phyloP scores from a whole-genome alignment of 2,797 vertebrate genomes.

The Acridotheres tristis region DNA sequence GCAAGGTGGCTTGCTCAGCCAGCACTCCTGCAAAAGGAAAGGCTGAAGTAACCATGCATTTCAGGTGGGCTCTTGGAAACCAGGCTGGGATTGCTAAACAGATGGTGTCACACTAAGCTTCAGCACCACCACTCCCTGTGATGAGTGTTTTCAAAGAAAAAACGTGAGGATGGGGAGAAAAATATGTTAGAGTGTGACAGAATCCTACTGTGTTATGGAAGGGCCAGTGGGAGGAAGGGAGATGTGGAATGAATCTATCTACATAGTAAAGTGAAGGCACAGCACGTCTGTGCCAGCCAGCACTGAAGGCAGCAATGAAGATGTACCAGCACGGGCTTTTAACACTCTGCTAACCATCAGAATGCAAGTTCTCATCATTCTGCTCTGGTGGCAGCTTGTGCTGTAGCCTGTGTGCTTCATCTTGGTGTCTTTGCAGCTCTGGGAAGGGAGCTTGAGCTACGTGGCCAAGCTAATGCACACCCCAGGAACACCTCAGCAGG shows the following conservation, averaged over 20 bases:
- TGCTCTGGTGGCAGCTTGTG: neutral
- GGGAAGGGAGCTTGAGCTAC: neutral
- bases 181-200: slow-evolving; percentile 28
- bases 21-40: neutral
- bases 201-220: neutral
- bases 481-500: neutral
- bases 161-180: slow-evolving; percentile 14
- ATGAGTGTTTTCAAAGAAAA: slow-evolving; percentile 15
- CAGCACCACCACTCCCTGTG: neutral
- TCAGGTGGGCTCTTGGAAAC: slow-evolving; percentile 23
- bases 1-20: neutral
- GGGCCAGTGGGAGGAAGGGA: slow-evolving; percentile 21
- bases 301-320: neutral
- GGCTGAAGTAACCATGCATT: neutral
- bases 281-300: neutral
- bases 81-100: slow-evolving; percentile 13
- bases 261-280: neutral
- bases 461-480: neutral
- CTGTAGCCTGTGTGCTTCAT: neutral
- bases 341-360: neutral
- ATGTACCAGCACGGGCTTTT: neutral
- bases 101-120: slow-evolving; percentile 17
- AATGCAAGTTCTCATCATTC: neutral
- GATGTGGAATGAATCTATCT: slow-evolving; percentile 14
- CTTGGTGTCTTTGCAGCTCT: neutral